Conservation (phyloP, 2,797 vertebrate genomes). For the Borostomias antarcticus region DNA sequence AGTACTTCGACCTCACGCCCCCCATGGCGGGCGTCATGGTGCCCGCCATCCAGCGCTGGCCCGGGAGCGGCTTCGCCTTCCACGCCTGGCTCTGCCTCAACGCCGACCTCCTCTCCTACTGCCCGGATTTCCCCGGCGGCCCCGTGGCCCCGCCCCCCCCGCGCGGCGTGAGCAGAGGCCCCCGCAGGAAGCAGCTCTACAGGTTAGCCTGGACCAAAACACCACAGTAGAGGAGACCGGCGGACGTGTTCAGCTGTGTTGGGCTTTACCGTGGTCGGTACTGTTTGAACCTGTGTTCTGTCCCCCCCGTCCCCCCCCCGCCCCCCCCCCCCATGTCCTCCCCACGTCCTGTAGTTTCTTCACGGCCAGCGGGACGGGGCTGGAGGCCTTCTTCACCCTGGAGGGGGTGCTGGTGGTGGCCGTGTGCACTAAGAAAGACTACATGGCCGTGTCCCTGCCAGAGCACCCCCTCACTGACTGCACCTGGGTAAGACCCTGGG, state of each 20-base stretch:
- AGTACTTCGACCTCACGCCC: slow-evolving; percentile 92
- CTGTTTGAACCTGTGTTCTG: not conserved
- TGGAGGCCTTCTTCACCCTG: slow-evolving; percentile 94
- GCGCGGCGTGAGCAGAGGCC: slow-evolving; percentile 73
- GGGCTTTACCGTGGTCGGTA: not conserved
- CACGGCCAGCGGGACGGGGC: slow-evolving; percentile 88
- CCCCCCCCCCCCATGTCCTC: not conserved
- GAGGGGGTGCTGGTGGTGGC: slow-evolving; percentile 92
- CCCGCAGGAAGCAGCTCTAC: slow-evolving; percentile 91
- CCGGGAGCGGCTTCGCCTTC: slow-evolving; percentile 88
- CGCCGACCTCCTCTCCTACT: slow-evolving; percentile 61
- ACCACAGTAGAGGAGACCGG: not conserved
- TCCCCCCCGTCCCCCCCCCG: too few species aligned
- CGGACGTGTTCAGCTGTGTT: not conserved
- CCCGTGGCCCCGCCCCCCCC: slow-evolving; percentile 38
- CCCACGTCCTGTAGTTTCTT: slow-evolving; percentile 81
- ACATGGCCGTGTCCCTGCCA: slow-evolving; percentile 87
- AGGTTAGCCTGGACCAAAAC: slow-evolving; percentile 72
- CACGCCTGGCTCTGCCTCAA: slow-evolving; percentile 95
- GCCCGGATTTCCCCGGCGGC: slow-evolving; percentile 50
- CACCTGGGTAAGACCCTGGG: slow-evolving; percentile 81
- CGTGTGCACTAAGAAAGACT: slow-evolving; percentile 97
- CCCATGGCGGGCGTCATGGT: slow-evolving; percentile 98
- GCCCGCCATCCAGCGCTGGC: slow-evolving; percentile 91
- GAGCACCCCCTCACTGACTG: slow-evolving; percentile 85